Conservation (phyloP, 1,140 invertebrate species). For the Dinoponera quadriceps region DNA sequence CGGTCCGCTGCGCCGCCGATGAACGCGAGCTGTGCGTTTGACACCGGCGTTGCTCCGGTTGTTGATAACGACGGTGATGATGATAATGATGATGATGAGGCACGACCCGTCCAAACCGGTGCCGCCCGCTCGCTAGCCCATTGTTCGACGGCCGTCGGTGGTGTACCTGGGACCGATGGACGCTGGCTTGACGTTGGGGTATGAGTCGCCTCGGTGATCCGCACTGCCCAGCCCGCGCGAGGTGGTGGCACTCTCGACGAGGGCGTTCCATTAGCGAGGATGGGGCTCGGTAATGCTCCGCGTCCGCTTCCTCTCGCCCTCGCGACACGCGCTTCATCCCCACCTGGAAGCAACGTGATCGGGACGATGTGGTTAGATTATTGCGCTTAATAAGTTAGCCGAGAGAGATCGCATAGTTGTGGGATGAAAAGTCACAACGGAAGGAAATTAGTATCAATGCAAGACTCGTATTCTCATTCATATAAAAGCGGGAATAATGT, state of each 20-base stretch:
- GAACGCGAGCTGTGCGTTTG: slow-evolving; percentile 54
- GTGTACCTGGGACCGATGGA: slow-evolving; percentile 64
- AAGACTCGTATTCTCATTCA: no score
- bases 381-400: background rate
- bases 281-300: slow-evolving; percentile 85
- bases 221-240: slow-evolving; percentile 85
- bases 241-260: slow-evolving; percentile 86
- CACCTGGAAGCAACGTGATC: slow-evolving; percentile 78
- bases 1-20: slow-evolving; percentile 26
- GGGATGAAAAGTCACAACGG: no score
- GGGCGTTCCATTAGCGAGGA: slow-evolving; percentile 88
- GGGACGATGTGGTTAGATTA: slow-evolving; percentile 2
- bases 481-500: no score
- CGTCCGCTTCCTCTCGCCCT: slow-evolving; percentile 85
- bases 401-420: no score
- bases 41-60: slow-evolving; percentile 43
- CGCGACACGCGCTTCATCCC: slow-evolving; percentile 85
- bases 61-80: slow-evolving; percentile 58
- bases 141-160: slow-evolving; percentile 73
- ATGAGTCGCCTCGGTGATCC: slow-evolving; percentile 83
- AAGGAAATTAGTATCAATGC: no score
- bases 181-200: slow-evolving; percentile 65
- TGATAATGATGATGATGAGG: slow-evolving; percentile 33
- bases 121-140: slow-evolving; percentile 79
- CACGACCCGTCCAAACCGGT: slow-evolving; percentile 75